phyloP scores from a whole-genome alignment of 1,140 invertebrate genomes.

The Heliconius eleuchia region DNA sequence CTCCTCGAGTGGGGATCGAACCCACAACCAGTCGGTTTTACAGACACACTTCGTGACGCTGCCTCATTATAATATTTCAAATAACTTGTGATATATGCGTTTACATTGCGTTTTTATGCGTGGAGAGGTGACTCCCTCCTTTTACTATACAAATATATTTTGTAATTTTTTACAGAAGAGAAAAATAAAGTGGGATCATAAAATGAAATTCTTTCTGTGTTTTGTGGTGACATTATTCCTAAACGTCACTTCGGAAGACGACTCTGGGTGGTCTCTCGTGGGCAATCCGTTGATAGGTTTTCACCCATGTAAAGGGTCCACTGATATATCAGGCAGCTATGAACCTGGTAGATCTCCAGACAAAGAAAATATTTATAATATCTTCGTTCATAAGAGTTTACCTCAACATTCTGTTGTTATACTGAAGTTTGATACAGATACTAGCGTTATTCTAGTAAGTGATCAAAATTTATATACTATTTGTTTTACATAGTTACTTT shows the following conservation, averaged over 20 bases:
- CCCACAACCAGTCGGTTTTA: no score
- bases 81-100: no score
- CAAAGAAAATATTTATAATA: conserved; percentile 45
- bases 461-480: not conserved
- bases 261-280: not conserved
- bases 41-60: no score
- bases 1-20: no score
- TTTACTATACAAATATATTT: not conserved
- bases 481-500: no score
- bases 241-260: not conserved
- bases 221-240: not conserved
- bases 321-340: conserved; percentile 39
- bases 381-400: conserved; percentile 41
- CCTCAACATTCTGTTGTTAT: conserved; percentile 30
- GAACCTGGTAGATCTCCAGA: conserved; percentile 46
- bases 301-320: not conserved
- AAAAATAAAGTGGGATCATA: not conserved
- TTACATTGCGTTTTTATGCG: not conserved
- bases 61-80: no score
- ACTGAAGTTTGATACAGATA: conserved; percentile 46
- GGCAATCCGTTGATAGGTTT: not conserved
- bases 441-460: conserved; percentile 14
- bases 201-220: not conserved
- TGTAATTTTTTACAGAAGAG: not conserved
- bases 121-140: not conserved